Evolutionary conservation across 1,140 invertebrate species (phyloP), one percentile per base, ranked within the genome.

Genomic region (Leptinotarsa undecemlineata): DNA sequence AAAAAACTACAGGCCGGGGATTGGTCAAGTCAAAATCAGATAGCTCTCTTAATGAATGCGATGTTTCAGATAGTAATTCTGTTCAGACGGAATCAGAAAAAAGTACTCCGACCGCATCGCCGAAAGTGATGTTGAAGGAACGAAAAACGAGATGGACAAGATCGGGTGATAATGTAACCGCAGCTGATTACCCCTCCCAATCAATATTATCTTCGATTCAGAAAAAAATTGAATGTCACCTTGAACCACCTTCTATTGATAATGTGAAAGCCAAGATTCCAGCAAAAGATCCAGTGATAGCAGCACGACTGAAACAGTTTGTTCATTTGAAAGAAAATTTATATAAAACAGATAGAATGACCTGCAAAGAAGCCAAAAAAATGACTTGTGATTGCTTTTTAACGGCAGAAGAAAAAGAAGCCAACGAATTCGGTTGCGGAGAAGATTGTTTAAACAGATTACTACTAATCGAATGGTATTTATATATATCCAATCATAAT

Each of bases 361-460:
- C 90, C 67, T 95, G 92, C 84, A 96, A 94, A 81, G 96, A 98
- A 86, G 93, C 94, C 3, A 93, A 94, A 72, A 90, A 94, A 77
- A 98, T 99, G 96, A 90, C 94, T 20, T 99, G 98, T 87, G 97
- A 99, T 86, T 99, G 97, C 86, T 94, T 94, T 80, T 87, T 96
- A 73, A 95, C 94, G 4, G 92, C 93, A 84, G 95, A 97, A 82
- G 97, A 98, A 79, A 89, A 95, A 73, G 89, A 91, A 48, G 86
- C 92, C 74, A 95, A 95, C 2, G 92, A 96, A 84, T 86, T 91
- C 33, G 96, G 95, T 48, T 99, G 97, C 87, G 95, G 95, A 0
- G 95, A 97, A 82, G 96, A 98, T 86, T 99, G 98, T 87, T 89
- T 99, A 5, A 99, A 99, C 88, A 91, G 96, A 84, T 90, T 99